Evolutionary conservation across 2,888 invertebrate genomes (phyloP).

Genomic region (Minunthozetes semirufus): DNA sequence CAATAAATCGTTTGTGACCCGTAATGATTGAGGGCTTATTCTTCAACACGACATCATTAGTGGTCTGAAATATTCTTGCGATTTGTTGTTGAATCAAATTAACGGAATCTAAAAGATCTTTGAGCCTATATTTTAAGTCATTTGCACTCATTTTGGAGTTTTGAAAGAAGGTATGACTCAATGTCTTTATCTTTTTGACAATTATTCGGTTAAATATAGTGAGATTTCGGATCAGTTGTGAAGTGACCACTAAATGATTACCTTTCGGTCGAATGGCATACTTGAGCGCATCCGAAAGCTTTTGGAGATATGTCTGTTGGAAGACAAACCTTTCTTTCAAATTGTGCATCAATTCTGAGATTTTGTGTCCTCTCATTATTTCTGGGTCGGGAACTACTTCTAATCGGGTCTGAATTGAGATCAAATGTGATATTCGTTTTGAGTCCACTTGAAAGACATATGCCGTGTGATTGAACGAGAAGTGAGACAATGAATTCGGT

Average conservation of each 20-base stretch:
- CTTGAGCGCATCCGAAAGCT: slow-evolving; percentile 1
- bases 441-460: slow-evolving; percentile 23
- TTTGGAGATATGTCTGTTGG: slow-evolving; percentile 4
- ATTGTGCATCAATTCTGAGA: slow-evolving; percentile 34
- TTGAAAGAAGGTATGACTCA: slow-evolving; percentile 36
- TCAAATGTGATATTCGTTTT: neutral
- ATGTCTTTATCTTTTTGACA: neutral
- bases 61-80: slow-evolving; percentile 18
- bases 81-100: slow-evolving; percentile 31
- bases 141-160: slow-evolving; percentile 34
- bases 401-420: slow-evolving; percentile 35
- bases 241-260: neutral
- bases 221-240: neutral
- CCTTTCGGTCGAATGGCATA: neutral
- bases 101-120: slow-evolving; percentile 20
- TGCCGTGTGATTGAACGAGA: slow-evolving; percentile 28
- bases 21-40: slow-evolving; percentile 35
- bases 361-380: slow-evolving; percentile 26
- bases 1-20: slow-evolving; percentile 37
- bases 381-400: slow-evolving; percentile 32
- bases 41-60: slow-evolving; percentile 37
- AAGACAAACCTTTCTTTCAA: slow-evolving; percentile 34
- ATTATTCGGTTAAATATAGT: neutral
- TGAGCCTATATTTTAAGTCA: slow-evolving; percentile 34
- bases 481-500: slow-evolving; percentile 35